Evolutionary conservation across 2,888 invertebrate species (phyloP).

Genomic region (Epiperipatus broadwayi): DNA sequence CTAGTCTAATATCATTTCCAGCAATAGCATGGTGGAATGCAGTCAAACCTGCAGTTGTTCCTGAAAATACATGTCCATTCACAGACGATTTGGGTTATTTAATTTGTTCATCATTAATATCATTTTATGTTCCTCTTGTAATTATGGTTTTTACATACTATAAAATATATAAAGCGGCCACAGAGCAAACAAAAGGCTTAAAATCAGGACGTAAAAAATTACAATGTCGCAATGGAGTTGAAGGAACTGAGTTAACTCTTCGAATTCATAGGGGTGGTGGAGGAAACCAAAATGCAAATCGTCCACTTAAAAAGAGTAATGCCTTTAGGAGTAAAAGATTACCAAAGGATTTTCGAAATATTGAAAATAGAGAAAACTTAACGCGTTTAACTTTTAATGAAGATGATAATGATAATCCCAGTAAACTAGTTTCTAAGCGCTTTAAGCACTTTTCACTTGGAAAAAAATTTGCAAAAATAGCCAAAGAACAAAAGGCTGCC

Average conservation of each 20-base stretch:
- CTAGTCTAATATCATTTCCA: constrained; percentile 90
- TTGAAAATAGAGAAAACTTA: no score
- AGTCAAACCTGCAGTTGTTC: constrained; percentile 25
- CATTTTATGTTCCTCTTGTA: constrained; percentile 85
- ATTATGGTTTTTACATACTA: constrained; percentile 98
- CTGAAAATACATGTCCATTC: constrained; percentile 68
- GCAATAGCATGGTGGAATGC: constrained; percentile 51
- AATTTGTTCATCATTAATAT: constrained; percentile 89
- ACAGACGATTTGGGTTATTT: constrained; percentile 90
- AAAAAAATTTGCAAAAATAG: constrained; percentile 21
- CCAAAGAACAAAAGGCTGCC: constrained; percentile 92
- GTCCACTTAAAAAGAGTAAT: constrained; percentile 21
- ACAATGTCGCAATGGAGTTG: constrained; percentile 22
- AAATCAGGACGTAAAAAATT: constrained; percentile 62
- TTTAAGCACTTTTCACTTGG: constrained; percentile 14
- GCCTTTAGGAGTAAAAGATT: no score
- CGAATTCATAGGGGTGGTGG: constrained; percentile 77
- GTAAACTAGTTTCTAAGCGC: no score
- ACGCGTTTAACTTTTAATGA: no score
- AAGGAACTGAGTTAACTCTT: constrained; percentile 44
- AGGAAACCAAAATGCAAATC: no score
- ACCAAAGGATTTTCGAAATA: no score
- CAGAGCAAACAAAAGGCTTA: constrained; percentile 70
- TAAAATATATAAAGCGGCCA: constrained; percentile 80
- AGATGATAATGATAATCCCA: no score